A percentile compares a stretch with the other conserved stretches of the same genome.
Evolutionary conservation across 2,113 vertebrate genomes (phyloP).

Genomic region (Pionites leucogaster): DNA sequence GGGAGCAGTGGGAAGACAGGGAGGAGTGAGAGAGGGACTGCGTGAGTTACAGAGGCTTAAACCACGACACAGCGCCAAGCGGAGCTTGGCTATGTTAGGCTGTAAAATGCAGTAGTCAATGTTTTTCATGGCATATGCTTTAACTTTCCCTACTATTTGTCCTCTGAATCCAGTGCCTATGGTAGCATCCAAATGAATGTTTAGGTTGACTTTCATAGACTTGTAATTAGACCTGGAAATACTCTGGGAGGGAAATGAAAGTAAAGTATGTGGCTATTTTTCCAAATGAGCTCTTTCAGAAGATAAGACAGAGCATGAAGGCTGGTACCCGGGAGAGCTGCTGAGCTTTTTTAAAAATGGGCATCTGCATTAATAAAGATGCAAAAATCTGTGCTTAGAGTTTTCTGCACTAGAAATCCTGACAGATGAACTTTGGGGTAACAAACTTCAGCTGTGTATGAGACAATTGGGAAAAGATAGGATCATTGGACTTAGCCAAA

Average conservation of each 20-base stretch:
- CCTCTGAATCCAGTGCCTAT: background rate
- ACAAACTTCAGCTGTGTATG: background rate
- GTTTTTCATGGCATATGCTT: background rate
- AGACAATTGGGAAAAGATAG: background rate
- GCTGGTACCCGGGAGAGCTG: background rate
- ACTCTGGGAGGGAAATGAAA: background rate
- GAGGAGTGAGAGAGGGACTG: no score
- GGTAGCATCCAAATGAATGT: background rate
- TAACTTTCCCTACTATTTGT: background rate
- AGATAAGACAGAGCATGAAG: background rate
- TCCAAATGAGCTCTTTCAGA: background rate
- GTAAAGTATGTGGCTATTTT: background rate
- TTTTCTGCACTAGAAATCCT: background rate
- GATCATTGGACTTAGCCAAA: background rate
- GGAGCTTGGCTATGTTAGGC: background rate
- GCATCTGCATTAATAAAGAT: background rate
- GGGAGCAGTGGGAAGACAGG: no score
- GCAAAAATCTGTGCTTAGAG: background rate
- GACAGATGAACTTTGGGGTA: background rate
- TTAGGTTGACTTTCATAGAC: background rate
- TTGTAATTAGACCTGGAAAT: background rate
- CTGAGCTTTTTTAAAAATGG: background rate
- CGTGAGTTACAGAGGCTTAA: no score
- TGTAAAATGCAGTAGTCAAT: background rate
- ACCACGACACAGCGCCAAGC: background rate